A percentile compares a stretch with the other conserved stretches of the same genome.
Conservation (phyloP, 2,797 vertebrate genomes). For the Lagodon rhomboides region DNA sequence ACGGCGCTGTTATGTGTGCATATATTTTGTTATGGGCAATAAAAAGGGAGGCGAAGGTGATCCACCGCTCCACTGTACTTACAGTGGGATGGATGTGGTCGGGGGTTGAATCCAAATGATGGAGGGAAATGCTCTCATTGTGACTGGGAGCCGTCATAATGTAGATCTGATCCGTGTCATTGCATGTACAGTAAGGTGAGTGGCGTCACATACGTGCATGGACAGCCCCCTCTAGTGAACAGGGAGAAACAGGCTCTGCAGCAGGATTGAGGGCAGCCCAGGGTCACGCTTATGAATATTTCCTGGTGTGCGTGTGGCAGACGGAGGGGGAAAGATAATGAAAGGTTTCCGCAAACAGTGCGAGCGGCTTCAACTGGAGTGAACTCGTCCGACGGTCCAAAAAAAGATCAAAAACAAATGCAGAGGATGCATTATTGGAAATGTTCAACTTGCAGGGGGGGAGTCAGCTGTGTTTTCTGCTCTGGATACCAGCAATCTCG, state of each 20-base stretch:
- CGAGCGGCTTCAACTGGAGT: background rate
- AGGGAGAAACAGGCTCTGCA: slow-evolving; percentile 42
- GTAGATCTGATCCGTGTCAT: background rate
- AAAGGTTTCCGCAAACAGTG: background rate
- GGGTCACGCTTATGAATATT: slow-evolving; percentile 22
- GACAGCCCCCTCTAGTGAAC: slow-evolving; percentile 84
- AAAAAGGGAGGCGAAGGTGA: background rate
- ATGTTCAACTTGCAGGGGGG: background rate
- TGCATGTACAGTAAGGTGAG: slow-evolving; percentile 14
- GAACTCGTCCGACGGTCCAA: background rate
- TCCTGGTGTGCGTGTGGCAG: background rate
- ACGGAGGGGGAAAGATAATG: too few relatives aligned
- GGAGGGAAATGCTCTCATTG: background rate
- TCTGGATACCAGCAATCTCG: slow-evolving; percentile 11
- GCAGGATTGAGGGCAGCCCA: slow-evolving; percentile 34
- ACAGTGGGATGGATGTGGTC: too few relatives aligned
- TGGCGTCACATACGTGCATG: slow-evolving; percentile 57
- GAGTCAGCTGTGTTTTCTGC: background rate
- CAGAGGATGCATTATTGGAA: background rate
- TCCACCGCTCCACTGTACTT: background rate
- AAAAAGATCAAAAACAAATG: background rate
- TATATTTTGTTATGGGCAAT: background rate
- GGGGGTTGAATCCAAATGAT: background rate
- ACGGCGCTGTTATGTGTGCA: background rate
- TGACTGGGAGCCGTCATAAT: background rate